Evolutionary conservation across 2,888 invertebrate species (phyloP).

Genomic region (Adineta ricciae): DNA sequence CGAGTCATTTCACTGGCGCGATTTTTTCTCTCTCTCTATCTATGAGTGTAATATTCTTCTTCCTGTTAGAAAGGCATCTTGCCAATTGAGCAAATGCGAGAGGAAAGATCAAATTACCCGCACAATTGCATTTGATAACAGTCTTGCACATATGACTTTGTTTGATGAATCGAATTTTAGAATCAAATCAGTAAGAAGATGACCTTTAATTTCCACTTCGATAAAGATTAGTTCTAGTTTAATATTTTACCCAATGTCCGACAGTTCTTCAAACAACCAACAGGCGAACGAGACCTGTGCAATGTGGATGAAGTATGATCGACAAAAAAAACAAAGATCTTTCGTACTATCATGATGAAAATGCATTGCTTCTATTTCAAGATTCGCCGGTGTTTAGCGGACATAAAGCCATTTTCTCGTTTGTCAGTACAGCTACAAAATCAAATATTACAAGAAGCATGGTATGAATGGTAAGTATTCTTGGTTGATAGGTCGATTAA

Average conservation of each 20-base stretch:
- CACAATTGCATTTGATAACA: neutral
- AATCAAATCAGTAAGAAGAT: neutral
- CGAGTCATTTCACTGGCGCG: neutral
- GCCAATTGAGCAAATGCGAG: neutral
- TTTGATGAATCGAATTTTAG: neutral
- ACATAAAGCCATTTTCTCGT: conserved; percentile 3
- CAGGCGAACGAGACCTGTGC: neutral
- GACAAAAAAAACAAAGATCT: neutral
- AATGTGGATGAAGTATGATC: neutral
- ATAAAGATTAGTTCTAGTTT: neutral
- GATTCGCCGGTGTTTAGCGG: neutral
- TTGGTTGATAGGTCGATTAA: neutral
- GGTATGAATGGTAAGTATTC: neutral
- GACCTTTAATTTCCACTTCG: neutral
- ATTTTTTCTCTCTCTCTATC: neutral
- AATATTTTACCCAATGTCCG: neutral
- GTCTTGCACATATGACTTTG: neutral
- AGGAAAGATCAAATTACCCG: neutral
- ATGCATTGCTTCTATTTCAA: too few species aligned
- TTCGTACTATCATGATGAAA: too few species aligned
- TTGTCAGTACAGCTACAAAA: neutral
- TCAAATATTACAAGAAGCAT: conserved; percentile 1
- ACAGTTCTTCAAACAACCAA: neutral
- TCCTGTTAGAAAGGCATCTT: neutral
- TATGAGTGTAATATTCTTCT: neutral